Evolutionary conservation across 1,140 invertebrate genomes (phyloP), one percentile per base, ranked within the genome.

Genomic region (Caenorhabditis latens): DNA sequence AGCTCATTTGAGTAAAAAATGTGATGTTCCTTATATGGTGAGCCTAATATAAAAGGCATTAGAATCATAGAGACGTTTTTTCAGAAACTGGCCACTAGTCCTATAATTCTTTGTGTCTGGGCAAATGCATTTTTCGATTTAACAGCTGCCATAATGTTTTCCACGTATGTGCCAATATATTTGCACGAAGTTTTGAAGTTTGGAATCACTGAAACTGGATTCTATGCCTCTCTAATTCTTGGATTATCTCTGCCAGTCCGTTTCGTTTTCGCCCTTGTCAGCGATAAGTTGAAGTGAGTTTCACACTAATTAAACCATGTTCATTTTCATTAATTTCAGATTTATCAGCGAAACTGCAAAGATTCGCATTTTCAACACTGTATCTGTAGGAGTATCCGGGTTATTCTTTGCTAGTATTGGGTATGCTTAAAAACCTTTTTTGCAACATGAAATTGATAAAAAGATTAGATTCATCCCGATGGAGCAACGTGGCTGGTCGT

Each of bases 31-130:
- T 21, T 85, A 85, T 32, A 53, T 9, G 14, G 84, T 85, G 19
- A 50, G 84, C 79, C n/a, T 63, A 7, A n/a, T 6, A 24, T 11
- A n/a, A 67, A 24, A 43, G 2, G 2, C 46, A 5, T 24, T 4
- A 79, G 19, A 50, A 5, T n/a, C 8, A 11, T 43, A 13, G 8
- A 16, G 8, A 65, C 2, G 3, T 11, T 84, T 11, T 84, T 84
- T 9, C 53, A 85, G 84, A 58, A 85, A 79, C 46, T 85, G 6
- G 19, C 32, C 6, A 85, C 48, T 9, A 85, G 67, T 19, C 84
- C 84, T 0, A 67, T 67, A 7, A 63, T 85, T 13, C 67, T 85
- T 43, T 85, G 84, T 85, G 84, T 85, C 8, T 85, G 84, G 84
- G 9, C 32, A 4, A 61, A 67, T 21, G 84, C 84, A 55, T 85